These are phyloP conservation scores for Odontomyia ornata DNA, from an alignment of 2,888 invertebrate species.

Conservation along the genomic window DNA sequence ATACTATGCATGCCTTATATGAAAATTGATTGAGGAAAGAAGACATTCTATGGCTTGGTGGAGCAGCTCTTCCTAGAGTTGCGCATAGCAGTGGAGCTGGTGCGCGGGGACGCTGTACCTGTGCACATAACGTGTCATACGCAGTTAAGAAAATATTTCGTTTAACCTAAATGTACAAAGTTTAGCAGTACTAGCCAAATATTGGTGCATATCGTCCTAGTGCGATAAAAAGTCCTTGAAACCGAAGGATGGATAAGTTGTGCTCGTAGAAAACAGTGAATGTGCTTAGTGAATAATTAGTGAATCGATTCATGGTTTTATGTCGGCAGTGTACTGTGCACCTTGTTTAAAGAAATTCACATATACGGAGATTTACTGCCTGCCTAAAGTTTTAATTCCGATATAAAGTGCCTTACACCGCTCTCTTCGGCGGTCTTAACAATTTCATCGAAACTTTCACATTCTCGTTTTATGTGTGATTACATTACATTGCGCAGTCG, in stretches of 20 bases:
- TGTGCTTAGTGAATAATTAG: not conserved
- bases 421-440: not conserved
- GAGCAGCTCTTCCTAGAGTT: not conserved
- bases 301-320: not conserved
- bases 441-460: slow-evolving; percentile 44
- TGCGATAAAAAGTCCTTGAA: not conserved
- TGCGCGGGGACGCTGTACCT: not conserved
- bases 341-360: not conserved
- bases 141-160: slow-evolving; percentile 26
- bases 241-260: not conserved
- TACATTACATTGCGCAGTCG: slow-evolving; percentile 36
- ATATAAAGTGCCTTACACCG: not conserved
- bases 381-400: not conserved
- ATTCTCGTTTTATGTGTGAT: slow-evolving; percentile 43
- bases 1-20: slow-evolving; percentile 24
- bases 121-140: slow-evolving; percentile 25
- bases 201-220: not conserved
- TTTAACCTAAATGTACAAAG: slow-evolving; percentile 28
- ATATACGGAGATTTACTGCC: not conserved
- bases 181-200: slow-evolving; percentile 13
- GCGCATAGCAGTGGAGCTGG: slow-evolving; percentile 11
- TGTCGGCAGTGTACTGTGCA: not conserved
- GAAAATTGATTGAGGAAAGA: slow-evolving; percentile 32
- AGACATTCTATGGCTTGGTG: not conserved
- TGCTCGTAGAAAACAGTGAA: not conserved